Conservation (phyloP, 53 echinoderm and acorn worm species). For the Henricia sp. region DNA sequence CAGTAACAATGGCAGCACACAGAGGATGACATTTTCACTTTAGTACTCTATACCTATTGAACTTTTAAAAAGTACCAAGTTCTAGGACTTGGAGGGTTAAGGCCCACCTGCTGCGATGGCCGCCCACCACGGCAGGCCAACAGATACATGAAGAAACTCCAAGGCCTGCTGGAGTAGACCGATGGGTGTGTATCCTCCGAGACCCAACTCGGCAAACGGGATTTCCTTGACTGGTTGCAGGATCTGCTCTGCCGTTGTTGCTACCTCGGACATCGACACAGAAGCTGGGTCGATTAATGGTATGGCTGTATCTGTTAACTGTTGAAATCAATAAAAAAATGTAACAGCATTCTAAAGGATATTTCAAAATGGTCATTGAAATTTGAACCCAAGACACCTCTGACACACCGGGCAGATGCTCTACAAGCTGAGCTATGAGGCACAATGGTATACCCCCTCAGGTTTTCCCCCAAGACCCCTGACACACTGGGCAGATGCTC, state of each 20-base stretch:
- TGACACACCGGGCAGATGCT: no score
- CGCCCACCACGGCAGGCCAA: conserved; percentile 97
- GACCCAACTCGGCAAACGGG: conserved; percentile 89
- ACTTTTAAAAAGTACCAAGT: neutral
- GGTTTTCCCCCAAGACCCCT: no score
- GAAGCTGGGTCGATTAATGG: conserved; percentile 19
- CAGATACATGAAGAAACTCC: conserved; percentile 85
- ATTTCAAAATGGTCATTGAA: neutral
- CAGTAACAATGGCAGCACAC: no score
- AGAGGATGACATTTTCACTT: no score
- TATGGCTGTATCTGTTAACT: conserved; percentile 54
- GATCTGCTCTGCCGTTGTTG: conserved; percentile 83
- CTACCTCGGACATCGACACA: conserved; percentile 40
- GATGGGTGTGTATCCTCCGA: conserved; percentile 82
- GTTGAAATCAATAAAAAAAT: neutral
- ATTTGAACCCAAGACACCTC: no score
- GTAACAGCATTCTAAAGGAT: neutral
- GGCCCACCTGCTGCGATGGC: conserved; percentile 79
- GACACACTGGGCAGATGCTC: no score
- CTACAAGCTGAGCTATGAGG: no score
- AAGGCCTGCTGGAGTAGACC: conserved; percentile 81
- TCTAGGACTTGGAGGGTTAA: no score
- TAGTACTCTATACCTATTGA: no score
- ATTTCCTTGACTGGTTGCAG: conserved; percentile 91
- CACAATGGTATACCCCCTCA: no score